Conservation (phyloP, 1,140 invertebrate genomes). For the Saccostrea cuccullata region DNA sequence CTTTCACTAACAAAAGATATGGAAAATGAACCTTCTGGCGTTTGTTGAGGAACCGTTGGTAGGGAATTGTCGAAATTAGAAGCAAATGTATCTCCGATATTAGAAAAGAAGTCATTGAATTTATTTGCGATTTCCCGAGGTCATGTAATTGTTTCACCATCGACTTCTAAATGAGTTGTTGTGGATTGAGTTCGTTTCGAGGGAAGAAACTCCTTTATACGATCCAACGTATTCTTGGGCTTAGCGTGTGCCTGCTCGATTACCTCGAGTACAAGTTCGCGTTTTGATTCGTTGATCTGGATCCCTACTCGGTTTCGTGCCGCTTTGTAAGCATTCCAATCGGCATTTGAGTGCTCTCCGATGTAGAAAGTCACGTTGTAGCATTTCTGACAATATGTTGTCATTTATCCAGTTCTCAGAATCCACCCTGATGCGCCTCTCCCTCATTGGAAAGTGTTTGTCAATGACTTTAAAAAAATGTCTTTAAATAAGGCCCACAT, state of each 20-base stretch:
- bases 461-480: background rate
- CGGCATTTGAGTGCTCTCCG: background rate
- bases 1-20: too few species aligned
- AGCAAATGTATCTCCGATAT: slow-evolving; percentile 31
- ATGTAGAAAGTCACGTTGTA: slow-evolving; percentile 41
- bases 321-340: slow-evolving; percentile 11
- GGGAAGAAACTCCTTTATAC: slow-evolving; percentile 41
- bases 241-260: slow-evolving; percentile 14
- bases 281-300: slow-evolving; percentile 38
- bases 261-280: slow-evolving; percentile 18
- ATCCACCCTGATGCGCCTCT: slow-evolving; percentile 18
- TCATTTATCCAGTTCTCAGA: slow-evolving; percentile 41
- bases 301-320: background rate
- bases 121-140: too few species aligned
- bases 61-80: slow-evolving; percentile 42
- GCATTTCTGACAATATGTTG: slow-evolving; percentile 34
- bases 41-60: slow-evolving; percentile 25
- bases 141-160: slow-evolving; percentile 26
- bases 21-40: background rate
- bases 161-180: slow-evolving; percentile 21
- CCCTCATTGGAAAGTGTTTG: slow-evolving; percentile 34
- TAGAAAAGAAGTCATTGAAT: too few species aligned
- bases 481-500: slow-evolving; percentile 34
- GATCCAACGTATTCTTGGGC: slow-evolving; percentile 38
- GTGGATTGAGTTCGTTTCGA: slow-evolving; percentile 19